Evolutionary conservation across 2,113 vertebrate genomes (phyloP).

Genomic region (Budorcas taxicolor): DNA sequence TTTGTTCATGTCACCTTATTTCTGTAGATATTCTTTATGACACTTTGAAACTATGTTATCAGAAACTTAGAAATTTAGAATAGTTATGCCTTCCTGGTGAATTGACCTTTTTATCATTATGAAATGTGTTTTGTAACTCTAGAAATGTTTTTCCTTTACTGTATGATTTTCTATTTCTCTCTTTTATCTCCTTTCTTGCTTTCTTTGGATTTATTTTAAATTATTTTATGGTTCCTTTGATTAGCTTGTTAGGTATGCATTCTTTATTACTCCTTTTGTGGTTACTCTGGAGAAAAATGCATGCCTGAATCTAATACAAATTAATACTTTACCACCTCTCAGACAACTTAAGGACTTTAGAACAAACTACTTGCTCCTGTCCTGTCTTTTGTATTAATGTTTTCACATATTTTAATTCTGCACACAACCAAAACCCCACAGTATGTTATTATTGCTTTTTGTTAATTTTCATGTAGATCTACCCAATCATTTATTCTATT

Average conservation of each 20-base stretch:
- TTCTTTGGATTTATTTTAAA: slow-evolving; percentile 26
- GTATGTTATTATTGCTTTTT: background rate
- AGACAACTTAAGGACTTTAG: background rate
- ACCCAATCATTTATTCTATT: background rate
- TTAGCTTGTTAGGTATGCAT: background rate
- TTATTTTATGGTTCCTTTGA: background rate
- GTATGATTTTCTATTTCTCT: background rate
- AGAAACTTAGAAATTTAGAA: background rate
- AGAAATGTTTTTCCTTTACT: slow-evolving; percentile 6
- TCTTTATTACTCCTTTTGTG: background rate
- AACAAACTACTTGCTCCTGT: background rate
- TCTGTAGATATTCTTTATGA: background rate
- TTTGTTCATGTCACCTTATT: background rate
- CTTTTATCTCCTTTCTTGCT: background rate
- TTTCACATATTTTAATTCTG: background rate
- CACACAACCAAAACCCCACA: background rate
- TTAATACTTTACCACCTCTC: background rate
- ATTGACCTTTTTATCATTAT: background rate
- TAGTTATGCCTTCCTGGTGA: background rate
- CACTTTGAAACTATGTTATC: background rate
- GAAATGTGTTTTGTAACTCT: background rate
- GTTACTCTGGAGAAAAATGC: background rate
- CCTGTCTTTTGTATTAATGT: background rate
- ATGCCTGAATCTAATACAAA: background rate
- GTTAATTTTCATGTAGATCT: background rate